Conservation (phyloP, 2,888 invertebrate species). For the Cistogaster globosa region DNA sequence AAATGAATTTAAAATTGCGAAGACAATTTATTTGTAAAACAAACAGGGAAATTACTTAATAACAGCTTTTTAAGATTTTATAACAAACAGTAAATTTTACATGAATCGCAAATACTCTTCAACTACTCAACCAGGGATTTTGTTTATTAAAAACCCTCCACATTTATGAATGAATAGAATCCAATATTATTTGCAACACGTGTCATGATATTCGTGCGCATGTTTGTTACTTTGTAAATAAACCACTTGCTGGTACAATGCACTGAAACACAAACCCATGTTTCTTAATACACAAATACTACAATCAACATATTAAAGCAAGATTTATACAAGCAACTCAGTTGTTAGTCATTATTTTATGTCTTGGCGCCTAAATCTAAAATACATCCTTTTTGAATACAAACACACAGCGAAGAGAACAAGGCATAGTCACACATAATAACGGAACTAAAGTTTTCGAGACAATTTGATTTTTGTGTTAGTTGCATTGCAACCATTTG, state of each 20-base stretch:
- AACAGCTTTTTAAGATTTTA: background rate
- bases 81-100: background rate
- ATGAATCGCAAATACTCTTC: background rate
- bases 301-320: background rate
- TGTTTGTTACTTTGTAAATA: constrained; percentile 48
- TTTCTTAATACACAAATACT: background rate
- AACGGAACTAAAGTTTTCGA: constrained; percentile 62
- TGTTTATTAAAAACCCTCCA: constrained; percentile 40
- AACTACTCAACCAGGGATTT: background rate
- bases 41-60: constrained; percentile 8
- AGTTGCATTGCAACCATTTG: constrained; percentile 48
- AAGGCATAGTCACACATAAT: constrained; percentile 43
- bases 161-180: constrained; percentile 66
- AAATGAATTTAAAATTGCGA: constrained; percentile 26
- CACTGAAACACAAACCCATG: constrained; percentile 40
- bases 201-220: constrained; percentile 54
- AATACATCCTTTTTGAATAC: constrained; percentile 34
- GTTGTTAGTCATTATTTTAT: constrained; percentile 26
- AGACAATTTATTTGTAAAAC: constrained; percentile 19
- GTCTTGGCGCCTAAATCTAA: constrained; percentile 71
- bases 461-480: constrained; percentile 67
- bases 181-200: constrained; percentile 35
- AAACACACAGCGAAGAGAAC: constrained; percentile 7
- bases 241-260: constrained; percentile 65
- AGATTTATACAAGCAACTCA: constrained; percentile 16